These are phyloP conservation scores for Lasioglossum figueresi DNA, from an alignment of 2,888 invertebrate genomes.

Conservation along the genomic window DNA sequence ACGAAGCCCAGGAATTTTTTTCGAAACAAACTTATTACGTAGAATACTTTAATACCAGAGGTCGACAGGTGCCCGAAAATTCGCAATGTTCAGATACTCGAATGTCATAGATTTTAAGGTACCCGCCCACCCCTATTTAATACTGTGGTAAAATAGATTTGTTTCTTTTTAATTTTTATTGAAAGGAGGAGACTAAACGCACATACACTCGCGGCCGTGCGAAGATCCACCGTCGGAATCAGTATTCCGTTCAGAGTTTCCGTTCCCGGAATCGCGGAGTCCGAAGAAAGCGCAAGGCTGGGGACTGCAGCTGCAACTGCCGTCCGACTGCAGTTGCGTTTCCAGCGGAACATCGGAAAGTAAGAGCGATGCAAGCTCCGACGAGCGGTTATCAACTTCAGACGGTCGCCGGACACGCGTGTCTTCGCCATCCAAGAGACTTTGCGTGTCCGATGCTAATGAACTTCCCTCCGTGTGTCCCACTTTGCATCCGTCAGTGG, in stretches of 20 bases:
- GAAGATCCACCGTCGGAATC: not conserved
- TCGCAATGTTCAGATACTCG: no score
- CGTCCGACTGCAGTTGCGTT: not conserved
- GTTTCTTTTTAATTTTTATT: no score
- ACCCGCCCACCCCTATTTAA: no score
- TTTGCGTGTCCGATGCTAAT: slow-evolving; percentile 66
- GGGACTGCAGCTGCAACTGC: not conserved
- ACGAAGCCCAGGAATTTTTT: not conserved
- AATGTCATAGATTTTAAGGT: no score
- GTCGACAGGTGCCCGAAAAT: no score
- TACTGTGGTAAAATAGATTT: no score
- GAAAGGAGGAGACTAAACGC: no score
- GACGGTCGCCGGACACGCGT: slow-evolving; percentile 44
- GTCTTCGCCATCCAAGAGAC: slow-evolving; percentile 50
- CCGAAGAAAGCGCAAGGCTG: not conserved
- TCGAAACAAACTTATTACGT: not conserved
- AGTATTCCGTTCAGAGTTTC: not conserved
- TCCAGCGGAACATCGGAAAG: slow-evolving; percentile 9
- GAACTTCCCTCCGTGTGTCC: slow-evolving; percentile 48
- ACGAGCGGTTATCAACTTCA: slow-evolving; percentile 35
- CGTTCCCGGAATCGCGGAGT: not conserved
- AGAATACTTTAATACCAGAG: no score
- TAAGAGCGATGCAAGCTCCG: slow-evolving; percentile 23
- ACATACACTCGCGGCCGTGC: not conserved
- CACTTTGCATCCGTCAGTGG: slow-evolving; percentile 34